A percentile compares a stretch with the other conserved stretches of the same genome.
Evolutionary conservation across 2,888 invertebrate species (phyloP).

Genomic region (Ennomos erosarius): DNA sequence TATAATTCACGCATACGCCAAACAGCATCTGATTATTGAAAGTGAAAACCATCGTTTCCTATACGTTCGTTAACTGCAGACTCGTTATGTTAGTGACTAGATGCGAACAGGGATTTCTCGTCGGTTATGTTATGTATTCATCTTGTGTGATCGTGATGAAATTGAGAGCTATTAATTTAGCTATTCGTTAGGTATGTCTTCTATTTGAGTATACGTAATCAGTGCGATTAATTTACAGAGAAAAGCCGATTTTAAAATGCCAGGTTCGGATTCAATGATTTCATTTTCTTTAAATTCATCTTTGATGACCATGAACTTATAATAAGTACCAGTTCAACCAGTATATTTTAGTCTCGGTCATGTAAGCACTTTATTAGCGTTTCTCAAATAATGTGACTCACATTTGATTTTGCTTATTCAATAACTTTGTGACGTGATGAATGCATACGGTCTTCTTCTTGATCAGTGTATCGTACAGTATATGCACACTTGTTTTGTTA

Average conservation of each 20-base stretch:
- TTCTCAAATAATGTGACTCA: constrained; percentile 26
- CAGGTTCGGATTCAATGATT: too few species aligned
- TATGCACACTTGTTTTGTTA: constrained; percentile 9
- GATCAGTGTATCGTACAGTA: constrained; percentile 2
- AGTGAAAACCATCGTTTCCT: constrained; percentile 47
- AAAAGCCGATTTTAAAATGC: not conserved
- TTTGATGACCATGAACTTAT: constrained; percentile 2
- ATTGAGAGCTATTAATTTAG: constrained; percentile 19
- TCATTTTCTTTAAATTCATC: not conserved
- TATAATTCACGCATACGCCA: constrained; percentile 35
- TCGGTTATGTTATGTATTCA: constrained; percentile 20
- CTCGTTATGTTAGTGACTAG: constrained; percentile 22
- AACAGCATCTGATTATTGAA: constrained; percentile 43
- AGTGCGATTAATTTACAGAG: constrained; percentile 9
- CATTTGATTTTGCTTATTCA: constrained; percentile 11
- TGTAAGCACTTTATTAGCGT: constrained; percentile 7
- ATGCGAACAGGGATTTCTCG: constrained; percentile 30
- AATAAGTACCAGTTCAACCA: not conserved
- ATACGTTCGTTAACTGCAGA: constrained; percentile 33
- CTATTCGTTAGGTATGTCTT: constrained; percentile 18
- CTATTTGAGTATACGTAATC: constrained; percentile 17
- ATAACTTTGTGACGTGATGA: constrained; percentile 2
- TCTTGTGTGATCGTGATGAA: constrained; percentile 22
- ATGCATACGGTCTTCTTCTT: not conserved
- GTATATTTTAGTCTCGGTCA: not conserved